Evolutionary conservation across 2,113 vertebrate species (phyloP), one percentile per base, ranked within the genome.

Genomic region (Catharus fuscescens): DNA sequence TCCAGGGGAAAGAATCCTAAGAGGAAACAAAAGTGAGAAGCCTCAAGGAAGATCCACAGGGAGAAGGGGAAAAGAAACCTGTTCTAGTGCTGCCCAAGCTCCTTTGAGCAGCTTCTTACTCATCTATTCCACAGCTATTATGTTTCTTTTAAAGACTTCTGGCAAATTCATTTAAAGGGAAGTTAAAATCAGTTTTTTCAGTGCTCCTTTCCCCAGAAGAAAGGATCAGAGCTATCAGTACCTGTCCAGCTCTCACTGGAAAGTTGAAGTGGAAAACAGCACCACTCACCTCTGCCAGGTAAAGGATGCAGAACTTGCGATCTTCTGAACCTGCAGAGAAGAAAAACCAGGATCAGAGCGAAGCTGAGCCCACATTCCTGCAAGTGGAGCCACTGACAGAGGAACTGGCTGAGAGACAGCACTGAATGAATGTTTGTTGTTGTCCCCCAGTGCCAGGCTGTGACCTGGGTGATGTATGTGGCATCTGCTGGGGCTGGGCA

Each of bases 301-400:
- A 99, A 76, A 99, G 97, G 95, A 99, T 79, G 92, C 98, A 98
- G 95, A 99, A 97, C 54, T 98, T 98, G 88, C 98, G 97, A 64
- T 98, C 98, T 91, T 99, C 98, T 1, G 98, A 98, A 16, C 92
- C 97, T 98, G 98, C 97, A 82, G 18, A 93, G 76, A 78, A 61
- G 64, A 91, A 90, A 95, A 69, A 92, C 17, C 90, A 56, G 84
- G 52, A 54, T 88, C 53, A 93, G 74, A 69, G 66, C 10, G 3
- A 42, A 81, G 31, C 36, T 95, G 84, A 95, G 74, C 65, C 56
- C 25, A 62, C 78, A 65, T 57, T 60, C 85, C 74, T 90, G 64
- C 61, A 21, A 86, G 67, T 12, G 1, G 40, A 86, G 86, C 31
- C 44, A 10, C 19, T 21, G 76, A 71, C 76, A 83, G 79, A 70